Evolutionary conservation across 2,113 vertebrate genomes (phyloP), one percentile per base, ranked within the genome.

Genomic region (Pseudorectes ferrugineus): DNA sequence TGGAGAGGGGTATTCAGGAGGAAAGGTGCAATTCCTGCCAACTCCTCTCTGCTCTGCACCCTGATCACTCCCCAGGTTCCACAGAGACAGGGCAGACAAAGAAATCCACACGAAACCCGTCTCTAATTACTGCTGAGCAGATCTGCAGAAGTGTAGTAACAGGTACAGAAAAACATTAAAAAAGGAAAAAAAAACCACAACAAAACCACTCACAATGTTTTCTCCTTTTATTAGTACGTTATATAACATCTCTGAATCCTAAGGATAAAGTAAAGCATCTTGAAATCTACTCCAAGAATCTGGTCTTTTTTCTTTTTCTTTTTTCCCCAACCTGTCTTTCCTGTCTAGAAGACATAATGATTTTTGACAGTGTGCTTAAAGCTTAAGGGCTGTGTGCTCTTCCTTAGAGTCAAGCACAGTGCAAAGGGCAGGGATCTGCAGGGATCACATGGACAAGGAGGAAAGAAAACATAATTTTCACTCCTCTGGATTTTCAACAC

Each of bases 291-390:
- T 42, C 40, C 33, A 61, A 55, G 21, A 73, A 38, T 21, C 17
- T 84, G 11, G 1, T 24, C 1, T 24, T 75, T 70, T 71, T 33
- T 36, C 4, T n/a, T 46, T 43, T 3, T 12, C n/a, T 21, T 16
- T 45, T 74, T 42, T 21, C 51, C 54, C 15, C 29, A 87, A 20
- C 13, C n/a, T 81, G 31, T 48, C 52, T 72, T 78, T 52, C 48
- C 23, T 92, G 14, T 73, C 42, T 48, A 12, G 25, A 62, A 90
- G n/a, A 55, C 9, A 22, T n/a, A 84, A 81, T 67, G 45, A 62
- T 71, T 95, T 91, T 67, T 84, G 57, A 72, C 61, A 85, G 42
- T 63, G 42, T 67, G 28, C 40, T 93, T 62, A 70, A 66, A 93
- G 79, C 38, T 83, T 89, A 91, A 92, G 49, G 40, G 18, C 26